Percentiles rank a stretch among this genome's conserved stretches.
Conservation (phyloP, 2,797 vertebrate species). For the Rhinella marina region DNA sequence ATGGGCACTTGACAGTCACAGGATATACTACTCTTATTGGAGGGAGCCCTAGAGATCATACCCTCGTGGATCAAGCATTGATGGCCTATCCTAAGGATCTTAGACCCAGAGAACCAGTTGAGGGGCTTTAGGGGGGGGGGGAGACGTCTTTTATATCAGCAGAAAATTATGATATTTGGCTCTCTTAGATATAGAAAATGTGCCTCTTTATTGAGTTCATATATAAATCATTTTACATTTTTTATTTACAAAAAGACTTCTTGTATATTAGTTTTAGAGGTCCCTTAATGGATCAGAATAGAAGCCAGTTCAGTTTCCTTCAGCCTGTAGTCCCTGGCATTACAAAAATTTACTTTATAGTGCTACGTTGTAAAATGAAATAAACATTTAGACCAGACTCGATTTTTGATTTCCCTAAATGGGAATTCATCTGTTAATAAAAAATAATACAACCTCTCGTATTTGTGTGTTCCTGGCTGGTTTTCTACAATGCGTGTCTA, state of each 20-base stretch:
- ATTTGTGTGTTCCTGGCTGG: conserved; percentile 26
- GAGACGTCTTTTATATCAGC: background rate
- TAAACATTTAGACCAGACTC: conserved; percentile 34
- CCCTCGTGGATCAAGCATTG: too few species aligned
- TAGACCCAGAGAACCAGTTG: background rate
- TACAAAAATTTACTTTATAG: conserved; percentile 13
- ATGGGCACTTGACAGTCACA: too few species aligned
- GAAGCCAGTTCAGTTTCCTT: background rate
- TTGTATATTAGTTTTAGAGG: background rate
- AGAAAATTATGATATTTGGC: background rate
- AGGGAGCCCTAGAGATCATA: too few species aligned
- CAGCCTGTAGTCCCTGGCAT: background rate
- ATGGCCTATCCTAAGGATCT: too few species aligned
- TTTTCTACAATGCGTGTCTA: conserved; percentile 23
- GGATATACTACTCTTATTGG: too few species aligned
- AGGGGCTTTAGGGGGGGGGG: background rate
- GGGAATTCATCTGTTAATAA: conserved; percentile 38
- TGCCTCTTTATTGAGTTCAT: background rate
- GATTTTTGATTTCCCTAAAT: conserved; percentile 49
- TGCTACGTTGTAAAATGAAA: conserved; percentile 2
- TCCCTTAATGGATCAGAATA: background rate
- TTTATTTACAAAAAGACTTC: background rate
- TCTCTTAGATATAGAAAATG: background rate
- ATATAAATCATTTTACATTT: background rate
- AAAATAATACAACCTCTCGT: background rate